These are phyloP conservation scores for Palythoa heliodiscus DNA, from an alignment of 92 coral and sea anemone species.

Conservation along the genomic window DNA sequence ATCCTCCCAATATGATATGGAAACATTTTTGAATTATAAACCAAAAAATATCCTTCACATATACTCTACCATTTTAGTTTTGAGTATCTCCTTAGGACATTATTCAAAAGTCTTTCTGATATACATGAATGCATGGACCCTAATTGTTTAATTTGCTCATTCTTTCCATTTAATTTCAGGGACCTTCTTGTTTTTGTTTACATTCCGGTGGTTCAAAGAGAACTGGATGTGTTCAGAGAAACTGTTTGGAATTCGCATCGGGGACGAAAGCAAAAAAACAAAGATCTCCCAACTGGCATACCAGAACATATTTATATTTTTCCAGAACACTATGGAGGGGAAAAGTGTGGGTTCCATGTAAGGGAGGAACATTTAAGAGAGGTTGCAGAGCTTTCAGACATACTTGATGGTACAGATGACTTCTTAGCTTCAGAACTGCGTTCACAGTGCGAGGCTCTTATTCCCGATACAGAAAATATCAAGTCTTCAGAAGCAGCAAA, in stretches of 20 bases:
- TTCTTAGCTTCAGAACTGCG: slow-evolving; percentile 34
- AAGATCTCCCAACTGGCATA: slow-evolving; percentile 72
- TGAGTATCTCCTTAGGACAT: background rate
- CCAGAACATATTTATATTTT: slow-evolving; percentile 70
- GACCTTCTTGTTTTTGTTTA: slow-evolving; percentile 3
- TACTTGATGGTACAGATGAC: slow-evolving; percentile 64
- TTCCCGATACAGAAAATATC: background rate
- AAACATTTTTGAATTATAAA: no score
- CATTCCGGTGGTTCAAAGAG: background rate
- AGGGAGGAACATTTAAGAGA: slow-evolving; percentile 68
- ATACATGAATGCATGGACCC: background rate
- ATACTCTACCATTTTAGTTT: background rate
- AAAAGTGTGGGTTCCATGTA: slow-evolving; percentile 64
- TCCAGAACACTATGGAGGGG: slow-evolving; percentile 67
- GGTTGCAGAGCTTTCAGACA: slow-evolving; percentile 68
- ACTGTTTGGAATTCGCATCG: background rate
- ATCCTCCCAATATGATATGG: no score
- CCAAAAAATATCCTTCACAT: background rate
- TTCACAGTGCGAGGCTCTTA: background rate
- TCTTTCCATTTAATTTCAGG: background rate
- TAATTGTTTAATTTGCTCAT: background rate
- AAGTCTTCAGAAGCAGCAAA: slow-evolving; percentile 6
- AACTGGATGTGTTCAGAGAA: background rate
- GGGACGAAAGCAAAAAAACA: slow-evolving; percentile 46
- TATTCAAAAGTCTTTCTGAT: background rate